Evolutionary conservation across 2,113 vertebrate genomes (phyloP).

Genomic region (Brienomyrus brachyistius): DNA sequence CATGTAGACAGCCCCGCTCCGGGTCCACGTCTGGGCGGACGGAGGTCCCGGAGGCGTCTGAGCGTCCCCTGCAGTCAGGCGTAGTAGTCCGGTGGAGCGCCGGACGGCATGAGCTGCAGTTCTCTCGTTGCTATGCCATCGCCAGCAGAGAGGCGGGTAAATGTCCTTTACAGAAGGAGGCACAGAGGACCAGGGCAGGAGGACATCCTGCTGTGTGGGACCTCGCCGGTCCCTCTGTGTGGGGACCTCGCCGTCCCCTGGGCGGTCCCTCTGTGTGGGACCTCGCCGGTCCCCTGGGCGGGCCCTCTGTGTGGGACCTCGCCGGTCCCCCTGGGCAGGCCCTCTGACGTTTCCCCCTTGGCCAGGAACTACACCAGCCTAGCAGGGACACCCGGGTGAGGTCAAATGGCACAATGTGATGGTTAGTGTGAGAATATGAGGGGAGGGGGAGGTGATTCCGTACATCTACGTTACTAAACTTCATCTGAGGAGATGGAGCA

Average conservation of each 20-base stretch:
- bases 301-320: background rate
- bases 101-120: background rate
- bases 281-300: background rate
- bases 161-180: background rate
- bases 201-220: background rate
- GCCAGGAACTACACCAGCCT: background rate
- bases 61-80: background rate
- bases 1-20: background rate
- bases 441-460: background rate
- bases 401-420: constrained; percentile 18
- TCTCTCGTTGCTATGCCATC: background rate
- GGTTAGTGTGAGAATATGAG: background rate
- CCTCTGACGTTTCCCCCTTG: background rate
- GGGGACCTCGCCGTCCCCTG: background rate
- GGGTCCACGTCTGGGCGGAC: background rate
- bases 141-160: background rate
- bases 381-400: background rate
- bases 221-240: background rate
- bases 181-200: background rate
- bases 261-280: background rate
- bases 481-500: background rate
- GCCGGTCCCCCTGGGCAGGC: background rate
- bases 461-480: background rate
- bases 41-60: background rate
- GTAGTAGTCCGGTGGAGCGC: background rate